Evolutionary conservation across 2,888 invertebrate genomes (phyloP), one percentile per base, ranked within the genome.

Genomic region (Mystacides longicornis): DNA sequence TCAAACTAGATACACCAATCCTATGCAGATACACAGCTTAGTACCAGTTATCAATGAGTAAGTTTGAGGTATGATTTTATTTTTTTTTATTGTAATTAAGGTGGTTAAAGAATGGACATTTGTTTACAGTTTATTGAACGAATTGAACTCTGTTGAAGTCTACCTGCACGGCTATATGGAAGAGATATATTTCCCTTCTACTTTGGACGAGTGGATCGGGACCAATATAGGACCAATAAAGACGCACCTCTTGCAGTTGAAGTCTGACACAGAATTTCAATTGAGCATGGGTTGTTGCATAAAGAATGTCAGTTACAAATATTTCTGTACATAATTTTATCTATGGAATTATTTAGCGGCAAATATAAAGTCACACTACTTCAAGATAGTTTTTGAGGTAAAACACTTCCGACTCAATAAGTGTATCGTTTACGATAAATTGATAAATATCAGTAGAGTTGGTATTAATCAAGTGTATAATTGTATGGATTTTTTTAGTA

Each of bases 11-110:
- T 83, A 80, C 64, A 83, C 82, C 0, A 83, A 81, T 64, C 82
- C 85, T 3, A 80, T 81, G 80, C 81, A 82, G 63, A 71, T 84
- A 3, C 79, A 82, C 57, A 77, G 77, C 33, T 73, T 86, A 11
- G 67, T 79, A 7, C 73, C 74, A n/a, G 71, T 73, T 2, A 75
- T 83, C 4, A 73, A 75, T 47, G 75, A 79, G 86, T 86, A 67
- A 78, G 80, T 48, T 3, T 3, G 14, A 43, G 16, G 43, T 5
- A 5, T 5, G 43, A 5, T 43, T 7, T 5, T n/a, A 11, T 43
- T 5, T 5, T 43, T 16, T 11, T 43, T 16, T 43, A 18, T 16
- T 43, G 43, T 11, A 43, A 43, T 43, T 43, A 14, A 14, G 43
- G 7, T 31, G 31, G 31, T 31, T 31, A 31, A n/a, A n/a, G n/a